phyloP scores from a whole-genome alignment of 2,113 vertebrate genomes.

The Scophthalmus maximus region DNA sequence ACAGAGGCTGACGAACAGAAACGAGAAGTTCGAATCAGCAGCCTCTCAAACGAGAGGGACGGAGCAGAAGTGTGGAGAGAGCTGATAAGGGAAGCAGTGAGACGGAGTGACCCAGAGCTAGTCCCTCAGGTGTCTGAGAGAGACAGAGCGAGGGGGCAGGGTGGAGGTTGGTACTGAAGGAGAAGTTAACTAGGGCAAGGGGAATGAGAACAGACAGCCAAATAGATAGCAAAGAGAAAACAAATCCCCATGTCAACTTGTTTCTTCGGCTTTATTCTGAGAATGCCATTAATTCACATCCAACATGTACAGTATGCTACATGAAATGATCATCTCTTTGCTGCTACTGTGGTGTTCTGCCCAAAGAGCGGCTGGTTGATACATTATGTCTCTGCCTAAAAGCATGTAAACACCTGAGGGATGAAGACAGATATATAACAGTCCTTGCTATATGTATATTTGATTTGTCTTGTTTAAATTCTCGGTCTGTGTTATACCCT shows the following conservation, averaged over 20 bases:
- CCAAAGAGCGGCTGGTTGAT: neutral
- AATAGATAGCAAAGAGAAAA: constrained; percentile 33
- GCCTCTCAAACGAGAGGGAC: constrained; percentile 39
- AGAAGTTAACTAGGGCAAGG: constrained; percentile 52
- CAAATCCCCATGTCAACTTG: constrained; percentile 25
- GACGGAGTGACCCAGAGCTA: constrained; percentile 62
- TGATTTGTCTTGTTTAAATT: no score
- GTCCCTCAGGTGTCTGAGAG: constrained; percentile 50
- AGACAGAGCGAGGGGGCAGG: constrained; percentile 28
- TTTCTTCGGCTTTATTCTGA: neutral
- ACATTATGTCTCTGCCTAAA: no score
- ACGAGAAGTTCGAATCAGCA: constrained; percentile 42
- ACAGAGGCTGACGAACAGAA: constrained; percentile 34
- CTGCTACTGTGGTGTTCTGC: neutral
- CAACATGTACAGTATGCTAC: neutral
- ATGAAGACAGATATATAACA: no score
- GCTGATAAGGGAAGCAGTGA: constrained; percentile 70
- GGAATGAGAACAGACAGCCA: constrained; percentile 46
- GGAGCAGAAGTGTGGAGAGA: constrained; percentile 58
- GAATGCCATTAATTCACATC: neutral
- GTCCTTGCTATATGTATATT: no score
- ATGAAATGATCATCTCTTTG: neutral
- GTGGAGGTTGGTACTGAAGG: constrained; percentile 25
- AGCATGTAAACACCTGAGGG: no score
- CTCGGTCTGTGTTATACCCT: no score